Evolutionary conservation across 2,113 vertebrate genomes (phyloP).

Genomic region (Barnardius zonarius): DNA sequence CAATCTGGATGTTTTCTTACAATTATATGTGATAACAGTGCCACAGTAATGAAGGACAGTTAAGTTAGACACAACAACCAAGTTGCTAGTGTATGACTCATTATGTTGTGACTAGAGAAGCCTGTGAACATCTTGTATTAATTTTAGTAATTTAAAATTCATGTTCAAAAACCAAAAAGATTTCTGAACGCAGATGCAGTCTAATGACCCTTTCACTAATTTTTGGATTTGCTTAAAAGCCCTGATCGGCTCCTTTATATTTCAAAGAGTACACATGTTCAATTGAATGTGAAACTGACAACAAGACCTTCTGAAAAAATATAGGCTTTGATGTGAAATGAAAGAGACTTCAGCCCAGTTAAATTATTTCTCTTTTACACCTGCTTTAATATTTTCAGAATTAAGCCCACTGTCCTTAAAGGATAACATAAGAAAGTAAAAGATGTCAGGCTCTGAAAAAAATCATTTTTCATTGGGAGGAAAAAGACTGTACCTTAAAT

Average conservation of each 20-base stretch:
- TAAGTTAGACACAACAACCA: neutral
- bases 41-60: neutral
- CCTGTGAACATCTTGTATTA: slow-evolving; percentile 1
- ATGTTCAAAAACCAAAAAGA: neutral
- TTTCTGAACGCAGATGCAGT: neutral
- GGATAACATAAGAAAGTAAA: neutral
- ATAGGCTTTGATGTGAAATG: neutral
- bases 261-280: slow-evolving; percentile 21
- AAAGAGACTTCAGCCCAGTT: neutral
- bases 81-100: neutral
- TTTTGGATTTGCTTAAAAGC: slow-evolving; percentile 19
- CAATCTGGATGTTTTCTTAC: neutral
- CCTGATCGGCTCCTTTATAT: neutral
- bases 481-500: neutral
- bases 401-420: neutral
- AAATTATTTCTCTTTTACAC: slow-evolving; percentile 1
- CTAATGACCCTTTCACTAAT: slow-evolving; percentile 9
- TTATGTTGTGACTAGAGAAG: slow-evolving; percentile 9
- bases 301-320: neutral
- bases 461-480: neutral
- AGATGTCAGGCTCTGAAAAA: neutral
- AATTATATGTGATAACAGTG: neutral
- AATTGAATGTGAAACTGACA: neutral
- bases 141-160: slow-evolving; percentile 10
- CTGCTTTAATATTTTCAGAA: neutral